Conservation (phyloP, 2,113 vertebrate species). For the Lasiurus borealis region DNA sequence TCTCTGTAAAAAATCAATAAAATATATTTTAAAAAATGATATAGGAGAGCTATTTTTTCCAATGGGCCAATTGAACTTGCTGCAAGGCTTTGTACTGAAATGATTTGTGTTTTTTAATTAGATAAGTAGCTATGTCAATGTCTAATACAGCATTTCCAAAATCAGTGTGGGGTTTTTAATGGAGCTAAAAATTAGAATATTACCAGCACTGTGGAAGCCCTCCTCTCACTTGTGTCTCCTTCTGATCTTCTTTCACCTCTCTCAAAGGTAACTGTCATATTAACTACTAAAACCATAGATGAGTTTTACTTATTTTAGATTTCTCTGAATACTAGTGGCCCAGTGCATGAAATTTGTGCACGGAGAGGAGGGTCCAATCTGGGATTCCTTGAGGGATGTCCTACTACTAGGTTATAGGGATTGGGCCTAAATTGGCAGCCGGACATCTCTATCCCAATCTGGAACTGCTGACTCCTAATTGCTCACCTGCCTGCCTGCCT, state of each 20-base stretch:
- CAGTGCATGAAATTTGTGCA: too few species aligned
- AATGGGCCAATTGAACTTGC: background rate
- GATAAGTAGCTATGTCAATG: background rate
- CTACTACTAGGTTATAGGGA: too few species aligned
- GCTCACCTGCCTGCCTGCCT: too few species aligned
- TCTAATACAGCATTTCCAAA: background rate
- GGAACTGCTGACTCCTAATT: too few species aligned
- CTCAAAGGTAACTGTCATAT: background rate
- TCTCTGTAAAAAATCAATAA: too few species aligned
- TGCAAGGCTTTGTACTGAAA: background rate
- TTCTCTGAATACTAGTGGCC: background rate
- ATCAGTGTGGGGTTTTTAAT: background rate
- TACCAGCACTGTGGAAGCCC: rapidly evolving
- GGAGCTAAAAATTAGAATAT: background rate
- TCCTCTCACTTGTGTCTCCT: background rate
- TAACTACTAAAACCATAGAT: background rate
- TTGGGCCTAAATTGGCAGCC: too few species aligned
- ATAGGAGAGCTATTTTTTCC: background rate
- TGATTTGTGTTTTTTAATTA: background rate
- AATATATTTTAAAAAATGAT: too few species aligned
- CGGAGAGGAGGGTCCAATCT: too few species aligned
- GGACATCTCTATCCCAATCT: too few species aligned
- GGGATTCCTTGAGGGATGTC: too few species aligned
- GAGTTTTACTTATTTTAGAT: background rate
- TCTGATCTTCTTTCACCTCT: rapidly evolving